Evolutionary conservation across 2,113 vertebrate species (phyloP).

Genomic region (Zosterops lateralis): DNA sequence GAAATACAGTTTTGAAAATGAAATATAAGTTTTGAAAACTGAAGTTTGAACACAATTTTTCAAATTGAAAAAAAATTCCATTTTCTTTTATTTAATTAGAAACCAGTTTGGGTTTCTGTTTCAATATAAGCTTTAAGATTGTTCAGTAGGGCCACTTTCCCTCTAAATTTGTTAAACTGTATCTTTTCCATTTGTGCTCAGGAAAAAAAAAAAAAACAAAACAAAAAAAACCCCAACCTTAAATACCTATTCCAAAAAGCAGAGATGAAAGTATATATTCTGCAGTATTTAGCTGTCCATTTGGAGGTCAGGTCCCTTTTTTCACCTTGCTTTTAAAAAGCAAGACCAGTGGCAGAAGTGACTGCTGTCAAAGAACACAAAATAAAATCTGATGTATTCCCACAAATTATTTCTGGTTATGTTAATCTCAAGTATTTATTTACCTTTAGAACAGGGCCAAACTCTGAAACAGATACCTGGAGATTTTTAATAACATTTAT

Average conservation of each 20-base stretch:
- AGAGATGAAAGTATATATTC: not conserved
- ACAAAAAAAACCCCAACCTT: too few species aligned
- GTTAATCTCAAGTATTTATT: conserved; percentile 4
- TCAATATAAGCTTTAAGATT: not conserved
- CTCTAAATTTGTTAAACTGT: not conserved
- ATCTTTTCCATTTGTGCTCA: not conserved
- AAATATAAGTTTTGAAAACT: not conserved
- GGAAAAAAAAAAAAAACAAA: not conserved
- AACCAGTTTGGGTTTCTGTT: not conserved
- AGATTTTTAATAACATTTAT: not conserved
- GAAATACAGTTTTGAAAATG: not conserved
- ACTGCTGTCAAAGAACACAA: not conserved
- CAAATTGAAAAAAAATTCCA: not conserved
- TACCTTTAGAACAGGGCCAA: not conserved
- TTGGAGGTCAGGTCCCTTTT: not conserved
- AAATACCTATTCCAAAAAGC: not conserved
- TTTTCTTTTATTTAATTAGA: not conserved
- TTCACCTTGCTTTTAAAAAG: not conserved
- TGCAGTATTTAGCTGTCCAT: not conserved
- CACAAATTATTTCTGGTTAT: conserved; percentile 24
- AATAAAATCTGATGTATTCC: not conserved
- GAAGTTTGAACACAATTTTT: not conserved
- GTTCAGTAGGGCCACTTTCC: not conserved
- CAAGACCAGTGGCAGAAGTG: not conserved
- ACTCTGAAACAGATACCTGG: not conserved